Conservation (phyloP, 2,888 invertebrate species). For the Himalopsyche japonica region DNA sequence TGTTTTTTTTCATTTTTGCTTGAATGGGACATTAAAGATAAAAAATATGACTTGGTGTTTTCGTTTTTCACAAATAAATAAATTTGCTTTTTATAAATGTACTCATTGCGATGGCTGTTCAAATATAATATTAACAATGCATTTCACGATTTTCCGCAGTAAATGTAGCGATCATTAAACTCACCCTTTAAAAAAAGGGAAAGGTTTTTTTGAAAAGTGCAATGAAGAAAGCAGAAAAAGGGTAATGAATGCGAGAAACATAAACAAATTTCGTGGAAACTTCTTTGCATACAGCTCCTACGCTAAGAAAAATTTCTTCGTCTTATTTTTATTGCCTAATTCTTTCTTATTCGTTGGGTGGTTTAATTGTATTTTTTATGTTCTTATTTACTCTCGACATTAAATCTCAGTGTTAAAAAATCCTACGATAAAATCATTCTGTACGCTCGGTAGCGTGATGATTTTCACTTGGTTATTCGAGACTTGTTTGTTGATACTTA, state of each 20-base stretch:
- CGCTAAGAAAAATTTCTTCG: slow-evolving; percentile 8
- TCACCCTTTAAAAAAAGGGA: neutral
- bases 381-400: slow-evolving; percentile 15
- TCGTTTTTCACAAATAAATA: too few relatives aligned
- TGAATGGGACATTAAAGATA: too few relatives aligned
- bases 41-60: too few relatives aligned
- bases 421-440: neutral
- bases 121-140: neutral
- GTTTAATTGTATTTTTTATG: slow-evolving; percentile 33
- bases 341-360: slow-evolving; percentile 27
- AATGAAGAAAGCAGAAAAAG: neutral
- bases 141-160: neutral
- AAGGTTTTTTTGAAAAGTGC: neutral
- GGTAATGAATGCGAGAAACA: slow-evolving; percentile 30
- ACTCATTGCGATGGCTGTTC: neutral
- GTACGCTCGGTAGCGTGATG: neutral
- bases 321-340: slow-evolving; percentile 26
- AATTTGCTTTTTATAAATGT: neutral
- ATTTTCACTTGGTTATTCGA: neutral
- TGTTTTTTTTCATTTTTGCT: too few relatives aligned
- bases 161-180: neutral
- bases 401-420: neutral
- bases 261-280: slow-evolving; percentile 34
- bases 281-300: neutral
- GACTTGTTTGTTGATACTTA: neutral